These are phyloP conservation scores for Sturmia bella DNA, from an alignment of 2,888 invertebrate genomes.

Conservation along the genomic window DNA sequence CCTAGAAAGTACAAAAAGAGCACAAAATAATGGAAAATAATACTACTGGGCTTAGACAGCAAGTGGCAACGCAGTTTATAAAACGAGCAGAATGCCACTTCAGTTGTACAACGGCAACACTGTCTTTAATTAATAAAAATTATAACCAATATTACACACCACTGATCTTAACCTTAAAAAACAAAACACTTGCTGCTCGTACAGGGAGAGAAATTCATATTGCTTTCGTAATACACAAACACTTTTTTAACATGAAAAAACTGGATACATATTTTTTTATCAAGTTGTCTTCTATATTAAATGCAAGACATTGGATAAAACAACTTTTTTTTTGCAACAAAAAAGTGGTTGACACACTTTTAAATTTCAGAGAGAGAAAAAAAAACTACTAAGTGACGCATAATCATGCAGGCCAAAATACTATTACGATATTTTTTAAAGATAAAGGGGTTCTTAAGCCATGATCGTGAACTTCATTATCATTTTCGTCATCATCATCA, in stretches of 20 bases:
- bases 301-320: constrained; percentile 37
- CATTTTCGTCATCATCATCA: background rate
- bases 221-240: constrained; percentile 1
- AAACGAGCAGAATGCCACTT: too few species aligned
- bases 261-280: constrained; percentile 59
- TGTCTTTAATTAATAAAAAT: too few species aligned
- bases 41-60: too few species aligned
- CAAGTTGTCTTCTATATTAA: constrained; percentile 48
- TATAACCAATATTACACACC: too few species aligned
- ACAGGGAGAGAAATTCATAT: too few species aligned
- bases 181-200: too few species aligned
- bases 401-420: background rate
- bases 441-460: constrained; percentile 17
- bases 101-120: too few species aligned
- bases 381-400: constrained; percentile 40
- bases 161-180: too few species aligned
- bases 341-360: constrained; percentile 71
- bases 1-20: too few species aligned
- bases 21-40: too few species aligned
- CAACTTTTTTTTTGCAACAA: background rate
- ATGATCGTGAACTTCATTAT: constrained; percentile 12
- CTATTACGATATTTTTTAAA: too few species aligned
- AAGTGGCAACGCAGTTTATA: too few species aligned
- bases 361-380: constrained; percentile 30
- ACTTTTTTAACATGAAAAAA: constrained; percentile 40